phyloP scores from a whole-genome alignment of 1,140 invertebrate species.

The Bradynema listronoti region DNA sequence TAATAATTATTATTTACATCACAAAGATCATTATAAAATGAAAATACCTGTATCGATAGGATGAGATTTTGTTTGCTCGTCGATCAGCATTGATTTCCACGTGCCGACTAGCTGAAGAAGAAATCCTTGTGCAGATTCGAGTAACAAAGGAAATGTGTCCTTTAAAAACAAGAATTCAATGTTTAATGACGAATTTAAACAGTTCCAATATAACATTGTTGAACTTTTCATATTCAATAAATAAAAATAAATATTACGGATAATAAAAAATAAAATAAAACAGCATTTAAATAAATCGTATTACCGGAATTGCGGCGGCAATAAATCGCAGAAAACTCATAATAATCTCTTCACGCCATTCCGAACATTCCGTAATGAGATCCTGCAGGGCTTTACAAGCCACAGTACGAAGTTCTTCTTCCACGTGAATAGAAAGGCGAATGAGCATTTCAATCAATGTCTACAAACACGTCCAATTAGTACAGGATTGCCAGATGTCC shows the following conservation, averaged over 20 bases:
- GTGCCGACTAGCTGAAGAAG: conserved; percentile 80
- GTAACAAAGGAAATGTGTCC: conserved; percentile 72
- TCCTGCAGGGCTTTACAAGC: conserved; percentile 93
- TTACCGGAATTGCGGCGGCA: conserved; percentile 50
- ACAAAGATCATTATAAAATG: too few relatives aligned
- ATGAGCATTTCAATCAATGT: too few relatives aligned
- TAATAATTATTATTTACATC: too few relatives aligned
- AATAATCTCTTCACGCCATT: conserved; percentile 92
- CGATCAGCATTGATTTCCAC: conserved; percentile 75
- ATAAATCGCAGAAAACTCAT: conserved; percentile 61
- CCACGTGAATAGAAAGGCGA: conserved; percentile 72
- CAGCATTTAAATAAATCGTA: too few relatives aligned
- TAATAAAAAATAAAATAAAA: too few relatives aligned
- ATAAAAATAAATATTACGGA: neutral
- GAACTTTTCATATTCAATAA: too few relatives aligned
- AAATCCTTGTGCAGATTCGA: conserved; percentile 89
- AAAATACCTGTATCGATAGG: too few relatives aligned
- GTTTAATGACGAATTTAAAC: too few relatives aligned
- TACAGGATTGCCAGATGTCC: too few relatives aligned
- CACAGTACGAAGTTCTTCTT: conserved; percentile 65
- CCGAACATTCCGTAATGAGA: conserved; percentile 85
- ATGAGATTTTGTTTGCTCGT: neutral
- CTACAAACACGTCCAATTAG: too few relatives aligned
- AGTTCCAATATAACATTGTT: too few relatives aligned
- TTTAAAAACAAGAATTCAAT: too few relatives aligned